Percentiles rank a stretch among this genome's conserved stretches.
These are phyloP conservation scores for Alosa alosa DNA, from an alignment of 2,113 vertebrate species.

Conservation along the genomic window DNA sequence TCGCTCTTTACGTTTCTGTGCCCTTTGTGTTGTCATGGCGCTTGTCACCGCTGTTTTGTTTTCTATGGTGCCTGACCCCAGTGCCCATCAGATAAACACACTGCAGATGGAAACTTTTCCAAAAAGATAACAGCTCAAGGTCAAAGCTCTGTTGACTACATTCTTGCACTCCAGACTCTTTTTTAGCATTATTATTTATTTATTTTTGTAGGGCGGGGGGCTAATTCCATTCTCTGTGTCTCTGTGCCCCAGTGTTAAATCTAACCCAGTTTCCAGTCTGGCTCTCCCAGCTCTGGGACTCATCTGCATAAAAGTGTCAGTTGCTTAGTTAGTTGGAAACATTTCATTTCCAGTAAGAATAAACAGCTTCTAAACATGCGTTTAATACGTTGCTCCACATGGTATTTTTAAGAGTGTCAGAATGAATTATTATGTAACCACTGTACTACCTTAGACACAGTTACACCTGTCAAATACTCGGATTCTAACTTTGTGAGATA, in stretches of 20 bases:
- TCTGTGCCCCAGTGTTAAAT: too few relatives aligned
- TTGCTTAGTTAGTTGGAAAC: neutral
- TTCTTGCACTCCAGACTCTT: neutral
- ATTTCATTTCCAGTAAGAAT: neutral
- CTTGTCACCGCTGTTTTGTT: conserved; percentile 1
- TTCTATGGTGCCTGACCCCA: conserved; percentile 25
- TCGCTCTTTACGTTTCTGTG: neutral
- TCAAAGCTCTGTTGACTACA: neutral
- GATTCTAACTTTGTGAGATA: neutral
- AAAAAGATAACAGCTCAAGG: neutral
- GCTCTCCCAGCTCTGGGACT: too few relatives aligned
- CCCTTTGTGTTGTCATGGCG: conserved; percentile 18
- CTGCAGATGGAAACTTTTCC: neutral
- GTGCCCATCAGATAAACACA: conserved; percentile 29
- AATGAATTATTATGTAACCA: neutral
- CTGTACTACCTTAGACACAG: neutral
- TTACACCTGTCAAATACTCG: neutral
- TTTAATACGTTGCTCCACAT: neutral
- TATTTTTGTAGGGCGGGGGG: too few relatives aligned
- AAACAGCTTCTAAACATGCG: neutral
- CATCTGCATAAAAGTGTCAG: too few relatives aligned
- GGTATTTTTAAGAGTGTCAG: neutral
- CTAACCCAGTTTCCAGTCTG: too few relatives aligned
- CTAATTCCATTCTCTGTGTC: too few relatives aligned
- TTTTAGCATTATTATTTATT: neutral